These are phyloP conservation scores for Argyra leucocephala DNA, from an alignment of 2,888 invertebrate species.

Conservation along the genomic window DNA sequence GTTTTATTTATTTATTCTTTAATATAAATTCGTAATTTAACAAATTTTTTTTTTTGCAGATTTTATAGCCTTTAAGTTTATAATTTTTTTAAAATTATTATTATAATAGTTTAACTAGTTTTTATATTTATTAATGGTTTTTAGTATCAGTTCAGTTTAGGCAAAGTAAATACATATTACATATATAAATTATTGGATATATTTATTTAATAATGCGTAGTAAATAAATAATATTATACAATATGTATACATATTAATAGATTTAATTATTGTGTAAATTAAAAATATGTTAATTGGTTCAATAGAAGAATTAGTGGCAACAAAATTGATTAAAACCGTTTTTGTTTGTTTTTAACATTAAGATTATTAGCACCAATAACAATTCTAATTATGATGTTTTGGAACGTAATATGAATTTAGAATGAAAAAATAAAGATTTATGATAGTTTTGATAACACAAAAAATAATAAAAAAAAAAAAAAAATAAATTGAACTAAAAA, in stretches of 20 bases:
- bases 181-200: neutral
- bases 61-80: neutral
- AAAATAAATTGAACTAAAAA: too few species aligned
- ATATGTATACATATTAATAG: too few species aligned
- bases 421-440: too few species aligned
- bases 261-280: too few species aligned
- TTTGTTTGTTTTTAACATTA: neutral
- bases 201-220: too few species aligned
- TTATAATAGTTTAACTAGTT: neutral
- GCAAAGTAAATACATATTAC: neutral
- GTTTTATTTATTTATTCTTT: neutral
- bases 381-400: too few species aligned
- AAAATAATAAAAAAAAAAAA: too few species aligned
- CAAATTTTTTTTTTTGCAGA: neutral
- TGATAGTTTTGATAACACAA: too few species aligned
- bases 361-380: neutral
- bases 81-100: neutral
- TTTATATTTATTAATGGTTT: neutral
- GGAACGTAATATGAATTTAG: neutral
- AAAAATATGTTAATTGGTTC: too few species aligned
- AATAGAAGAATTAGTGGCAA: too few species aligned
- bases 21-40: slow-evolving; percentile 6
- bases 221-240: too few species aligned
- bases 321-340: too few species aligned
- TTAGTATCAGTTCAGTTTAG: slow-evolving; percentile 4